Conservation (phyloP, 2,797 vertebrate genomes). For the Epinephelus malabaricus region DNA sequence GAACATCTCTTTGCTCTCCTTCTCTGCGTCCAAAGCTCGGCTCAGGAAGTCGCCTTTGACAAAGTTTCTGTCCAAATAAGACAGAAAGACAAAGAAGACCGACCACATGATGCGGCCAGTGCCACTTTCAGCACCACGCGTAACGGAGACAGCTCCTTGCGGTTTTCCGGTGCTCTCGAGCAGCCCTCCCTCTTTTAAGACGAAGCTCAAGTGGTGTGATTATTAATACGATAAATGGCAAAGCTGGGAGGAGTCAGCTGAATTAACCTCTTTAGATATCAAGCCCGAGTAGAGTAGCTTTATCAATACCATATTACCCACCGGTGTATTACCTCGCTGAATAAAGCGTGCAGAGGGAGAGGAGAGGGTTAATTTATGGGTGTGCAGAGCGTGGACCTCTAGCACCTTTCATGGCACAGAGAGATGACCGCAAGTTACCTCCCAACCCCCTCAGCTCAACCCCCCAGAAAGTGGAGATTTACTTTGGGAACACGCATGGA, state of each 20-base stretch:
- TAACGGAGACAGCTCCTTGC: constrained; percentile 84
- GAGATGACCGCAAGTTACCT: constrained; percentile 84
- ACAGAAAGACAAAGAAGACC: constrained; percentile 85
- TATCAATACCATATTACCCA: neutral
- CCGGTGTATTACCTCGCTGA: neutral
- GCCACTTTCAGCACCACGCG: constrained; percentile 87
- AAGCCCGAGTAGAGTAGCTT: neutral
- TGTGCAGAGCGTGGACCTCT: constrained; percentile 32
- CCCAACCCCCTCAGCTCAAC: constrained; percentile 41
- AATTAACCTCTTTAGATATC: constrained; percentile 74
- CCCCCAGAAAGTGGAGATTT: constrained; percentile 76
- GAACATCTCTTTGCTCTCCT: constrained; percentile 74
- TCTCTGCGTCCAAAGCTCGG: constrained; percentile 72
- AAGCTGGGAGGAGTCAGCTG: constrained; percentile 83
- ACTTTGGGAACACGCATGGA: constrained; percentile 80
- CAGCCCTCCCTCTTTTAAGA: constrained; percentile 77
- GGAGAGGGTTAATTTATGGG: constrained; percentile 57
- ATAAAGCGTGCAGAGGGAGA: constrained; percentile 3
- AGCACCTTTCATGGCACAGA: constrained; percentile 34
- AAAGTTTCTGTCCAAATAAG: constrained; percentile 83
- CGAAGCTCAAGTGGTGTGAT: constrained; percentile 72
- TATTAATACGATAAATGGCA: constrained; percentile 77
- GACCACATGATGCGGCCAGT: constrained; percentile 81
- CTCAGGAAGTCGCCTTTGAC: constrained; percentile 73
- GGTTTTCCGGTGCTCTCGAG: constrained; percentile 14